phyloP scores from a whole-genome alignment of 2,888 invertebrate genomes.

The Neocrepidodera transversa region DNA sequence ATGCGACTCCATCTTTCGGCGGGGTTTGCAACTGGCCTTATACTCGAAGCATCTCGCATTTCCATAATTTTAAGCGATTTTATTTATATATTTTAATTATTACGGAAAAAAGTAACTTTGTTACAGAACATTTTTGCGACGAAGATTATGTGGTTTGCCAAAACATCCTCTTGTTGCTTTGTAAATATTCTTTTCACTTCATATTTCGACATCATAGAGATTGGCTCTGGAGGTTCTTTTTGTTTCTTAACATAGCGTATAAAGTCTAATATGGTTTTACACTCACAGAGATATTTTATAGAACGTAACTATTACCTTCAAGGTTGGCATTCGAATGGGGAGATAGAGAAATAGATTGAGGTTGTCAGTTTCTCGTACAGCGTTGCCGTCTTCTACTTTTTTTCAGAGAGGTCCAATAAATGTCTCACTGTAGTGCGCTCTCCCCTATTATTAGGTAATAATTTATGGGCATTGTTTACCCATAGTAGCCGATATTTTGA shows the following conservation, averaged over 20 bases:
- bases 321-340: background rate
- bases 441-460: too few relatives aligned
- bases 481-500: too few relatives aligned
- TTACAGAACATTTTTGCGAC: conserved; percentile 6
- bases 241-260: conserved; percentile 11
- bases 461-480: too few relatives aligned
- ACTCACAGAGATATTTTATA: background rate
- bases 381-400: too few relatives aligned
- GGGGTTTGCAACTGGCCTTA: too few relatives aligned
- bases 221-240: conserved; percentile 2
- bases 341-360: background rate
- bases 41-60: too few relatives aligned
- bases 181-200: conserved; percentile 3
- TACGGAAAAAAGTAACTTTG: too few relatives aligned
- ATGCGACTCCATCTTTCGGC: too few relatives aligned
- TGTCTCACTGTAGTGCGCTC: too few relatives aligned
- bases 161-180: background rate
- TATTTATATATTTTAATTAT: too few relatives aligned
- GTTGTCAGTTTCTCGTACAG: too few relatives aligned
- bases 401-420: background rate
- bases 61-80: too few relatives aligned
- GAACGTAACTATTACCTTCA: background rate
- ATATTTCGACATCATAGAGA: background rate
- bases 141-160: conserved; percentile 2
- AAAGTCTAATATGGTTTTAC: background rate